Conservation (phyloP, 2,113 vertebrate genomes). For the Elachura formosa region DNA sequence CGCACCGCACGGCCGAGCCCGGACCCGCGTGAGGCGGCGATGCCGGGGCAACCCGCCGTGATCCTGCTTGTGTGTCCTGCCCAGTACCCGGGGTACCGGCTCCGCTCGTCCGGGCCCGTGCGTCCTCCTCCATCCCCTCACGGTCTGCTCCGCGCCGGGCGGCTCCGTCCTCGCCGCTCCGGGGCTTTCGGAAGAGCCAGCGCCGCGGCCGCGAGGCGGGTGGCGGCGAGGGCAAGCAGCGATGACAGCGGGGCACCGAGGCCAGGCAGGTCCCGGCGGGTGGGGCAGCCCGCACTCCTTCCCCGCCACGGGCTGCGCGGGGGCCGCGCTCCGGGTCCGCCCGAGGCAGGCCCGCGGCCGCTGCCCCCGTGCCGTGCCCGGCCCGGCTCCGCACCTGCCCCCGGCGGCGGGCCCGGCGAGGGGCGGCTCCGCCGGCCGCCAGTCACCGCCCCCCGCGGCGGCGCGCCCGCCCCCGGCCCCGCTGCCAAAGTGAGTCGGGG, state of each 20-base stretch:
- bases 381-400: too few relatives aligned
- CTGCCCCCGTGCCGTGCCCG: too few relatives aligned
- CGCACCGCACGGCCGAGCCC: background rate
- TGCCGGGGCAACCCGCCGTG: background rate
- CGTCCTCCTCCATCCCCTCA: background rate
- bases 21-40: background rate
- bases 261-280: background rate
- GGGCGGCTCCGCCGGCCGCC: background rate
- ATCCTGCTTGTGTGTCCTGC: background rate
- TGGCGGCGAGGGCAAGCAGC: background rate
- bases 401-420: background rate
- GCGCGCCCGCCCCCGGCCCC: constrained; percentile 37
- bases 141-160: background rate
- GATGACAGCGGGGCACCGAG: background rate
- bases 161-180: background rate
- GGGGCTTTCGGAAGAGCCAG: background rate
- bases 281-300: background rate
- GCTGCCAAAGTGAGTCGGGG: constrained; percentile 71
- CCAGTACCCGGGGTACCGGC: background rate
- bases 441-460: background rate
- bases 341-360: too few relatives aligned
- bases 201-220: background rate
- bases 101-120: background rate
- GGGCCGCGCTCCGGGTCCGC: too few relatives aligned
- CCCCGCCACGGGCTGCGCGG: background rate